Conservation (phyloP, 2,113 vertebrate species). For the Channa argus region DNA sequence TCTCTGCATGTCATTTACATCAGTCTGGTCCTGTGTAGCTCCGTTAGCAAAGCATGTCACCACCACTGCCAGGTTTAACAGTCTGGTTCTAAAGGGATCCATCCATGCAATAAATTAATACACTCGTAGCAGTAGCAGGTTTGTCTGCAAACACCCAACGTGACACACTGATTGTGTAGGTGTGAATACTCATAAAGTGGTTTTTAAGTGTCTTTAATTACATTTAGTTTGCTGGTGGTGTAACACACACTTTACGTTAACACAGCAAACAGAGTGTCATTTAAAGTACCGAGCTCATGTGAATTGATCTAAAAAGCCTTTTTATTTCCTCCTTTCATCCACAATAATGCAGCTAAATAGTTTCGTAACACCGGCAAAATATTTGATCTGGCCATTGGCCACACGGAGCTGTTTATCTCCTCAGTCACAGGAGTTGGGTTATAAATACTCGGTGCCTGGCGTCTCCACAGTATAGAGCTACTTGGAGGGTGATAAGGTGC, state of each 20-base stretch:
- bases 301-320: conserved; percentile 1
- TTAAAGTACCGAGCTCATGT: not conserved
- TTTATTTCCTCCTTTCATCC: conserved; percentile 27
- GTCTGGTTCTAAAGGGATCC: conserved; percentile 34
- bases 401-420: conserved; percentile 69
- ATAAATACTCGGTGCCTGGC: conserved; percentile 81
- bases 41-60: conserved; percentile 67
- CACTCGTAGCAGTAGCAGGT: conserved; percentile 17
- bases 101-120: conserved; percentile 42
- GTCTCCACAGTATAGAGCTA: conserved; percentile 76
- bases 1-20: conserved; percentile 27
- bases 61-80: conserved; percentile 51
- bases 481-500: conserved; percentile 85
- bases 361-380: conserved; percentile 33
- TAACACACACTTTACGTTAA: not conserved
- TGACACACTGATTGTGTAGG: not conserved
- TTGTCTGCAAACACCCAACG: conserved; percentile 12
- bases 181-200: not conserved
- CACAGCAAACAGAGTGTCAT: not conserved
- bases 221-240: not conserved
- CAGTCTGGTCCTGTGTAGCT: conserved; percentile 58
- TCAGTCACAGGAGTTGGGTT: conserved; percentile 67
- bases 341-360: conserved; percentile 39
- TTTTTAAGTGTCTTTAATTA: not conserved
- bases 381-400: conserved; percentile 68